phyloP scores from a whole-genome alignment of 1,140 invertebrate species.

The Drosophila pseudoananassae region DNA sequence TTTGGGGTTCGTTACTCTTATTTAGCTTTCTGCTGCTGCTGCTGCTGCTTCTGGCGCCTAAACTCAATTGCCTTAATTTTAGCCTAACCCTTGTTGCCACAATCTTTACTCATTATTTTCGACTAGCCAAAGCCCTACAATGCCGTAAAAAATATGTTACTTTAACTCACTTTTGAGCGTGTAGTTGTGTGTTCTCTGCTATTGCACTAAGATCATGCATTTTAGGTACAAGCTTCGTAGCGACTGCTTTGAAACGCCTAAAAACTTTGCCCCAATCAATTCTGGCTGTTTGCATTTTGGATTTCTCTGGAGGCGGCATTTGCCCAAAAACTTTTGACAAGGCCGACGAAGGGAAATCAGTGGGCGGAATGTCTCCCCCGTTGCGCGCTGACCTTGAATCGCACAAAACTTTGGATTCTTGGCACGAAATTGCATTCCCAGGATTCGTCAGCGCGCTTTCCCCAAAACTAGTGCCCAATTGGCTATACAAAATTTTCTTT shows the following conservation, averaged over 20 bases:
- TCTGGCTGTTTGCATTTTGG: conserved; percentile 35
- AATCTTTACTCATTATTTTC: conserved; percentile 21
- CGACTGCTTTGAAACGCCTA: conserved; percentile 47
- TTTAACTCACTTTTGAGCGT: conserved; percentile 36
- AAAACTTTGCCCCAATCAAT: conserved; percentile 40
- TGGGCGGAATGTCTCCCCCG: conserved; percentile 11
- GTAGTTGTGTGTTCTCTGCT: conserved; percentile 33
- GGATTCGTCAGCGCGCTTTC: background rate
- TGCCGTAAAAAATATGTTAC: conserved; percentile 71
- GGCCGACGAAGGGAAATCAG: conserved; percentile 16
- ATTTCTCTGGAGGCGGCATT: conserved; percentile 21
- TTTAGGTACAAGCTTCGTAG: conserved; percentile 64
- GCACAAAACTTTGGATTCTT: conserved; percentile 29
- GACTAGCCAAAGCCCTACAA: conserved; percentile 66
- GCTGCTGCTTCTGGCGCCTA: conserved; percentile 54
- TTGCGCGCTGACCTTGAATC: conserved; percentile 39
- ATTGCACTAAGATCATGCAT: conserved; percentile 44
- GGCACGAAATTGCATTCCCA: conserved; percentile 14
- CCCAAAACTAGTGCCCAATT: conserved; percentile 50
- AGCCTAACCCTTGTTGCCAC: conserved; percentile 56
- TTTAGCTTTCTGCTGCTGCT: conserved; percentile 29
- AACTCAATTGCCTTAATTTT: conserved; percentile 68
- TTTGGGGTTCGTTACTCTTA: conserved; percentile 27
- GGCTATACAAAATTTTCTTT: conserved; percentile 67
- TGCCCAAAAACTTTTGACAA: conserved; percentile 40